Base-by-base conservation (phyloP, 2,113 vertebrate genomes). In the Melanerpes aurifrons region DNA sequence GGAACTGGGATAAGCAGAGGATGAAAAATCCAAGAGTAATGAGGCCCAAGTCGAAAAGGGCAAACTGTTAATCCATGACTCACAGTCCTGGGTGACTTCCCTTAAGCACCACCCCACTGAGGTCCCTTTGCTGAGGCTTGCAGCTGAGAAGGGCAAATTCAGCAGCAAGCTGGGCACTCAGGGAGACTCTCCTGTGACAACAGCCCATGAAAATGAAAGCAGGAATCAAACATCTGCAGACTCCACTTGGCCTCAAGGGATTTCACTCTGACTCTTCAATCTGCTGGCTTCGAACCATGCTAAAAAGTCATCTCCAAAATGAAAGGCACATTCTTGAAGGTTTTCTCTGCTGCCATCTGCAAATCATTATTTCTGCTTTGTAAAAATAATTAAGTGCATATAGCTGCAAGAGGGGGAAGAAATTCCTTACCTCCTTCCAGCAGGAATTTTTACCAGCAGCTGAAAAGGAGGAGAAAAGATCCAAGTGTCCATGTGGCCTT, bases 301-400 rank as follows among this genome's bases (percentile, higher is more conserved):
- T 45, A 62, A 48, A 84, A 87, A 90, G 37, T 29, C 69, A 77
- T 5, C 57, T 80, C 35, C 87, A 81, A 32, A 92, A 70, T 29
- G 20, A 92, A 94, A 94, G 62, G 40, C 84, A 72, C 63, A 66
- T 96, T 86, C 90, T 63, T 75, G 64, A 45, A 92, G 29, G 50
- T 62, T 35, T 87, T 87, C 73, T 7, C 89, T 87, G 28, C 56
- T 86, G 69, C 76, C 93, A 94, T 78, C 95, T 96, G 95, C 89
- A 95, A 94, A 86, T 91, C 69, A 83, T 96, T 92, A 96, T 14
- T 80, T 64, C 66, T 82, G 53, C 53, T 86, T 37, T 13, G 0
- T 29, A 87, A 92, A 87, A 92, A 90, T 88, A 94, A 89, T 86
- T 29, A 61, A 50, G 58, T 86, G 79, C 76, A 94, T 91, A 94